Percentiles rank a stretch among this genome's conserved stretches.
These are phyloP conservation scores for Hypomecis atomaria DNA, from an alignment of 2,888 invertebrate species.

Conservation along the genomic window DNA sequence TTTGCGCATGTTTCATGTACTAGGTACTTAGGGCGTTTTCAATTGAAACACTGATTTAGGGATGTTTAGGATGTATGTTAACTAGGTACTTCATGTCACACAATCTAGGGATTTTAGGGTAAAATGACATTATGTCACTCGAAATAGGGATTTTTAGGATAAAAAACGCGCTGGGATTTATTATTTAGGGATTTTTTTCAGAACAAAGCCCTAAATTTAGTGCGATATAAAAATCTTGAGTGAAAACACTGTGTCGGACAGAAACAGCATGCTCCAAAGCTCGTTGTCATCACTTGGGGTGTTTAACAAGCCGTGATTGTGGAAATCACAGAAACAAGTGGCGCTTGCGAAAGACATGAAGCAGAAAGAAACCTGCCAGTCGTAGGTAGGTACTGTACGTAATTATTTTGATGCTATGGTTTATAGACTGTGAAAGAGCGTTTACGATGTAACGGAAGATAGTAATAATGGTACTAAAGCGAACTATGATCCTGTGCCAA, in stretches of 20 bases:
- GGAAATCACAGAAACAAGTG: slow-evolving; percentile 28
- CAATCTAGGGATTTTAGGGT: too few relatives aligned
- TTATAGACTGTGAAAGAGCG: slow-evolving; percentile 28
- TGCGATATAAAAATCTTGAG: too few relatives aligned
- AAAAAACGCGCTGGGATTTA: too few relatives aligned
- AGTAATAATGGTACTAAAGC: slow-evolving; percentile 25
- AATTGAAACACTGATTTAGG: too few relatives aligned
- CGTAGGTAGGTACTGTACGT: slow-evolving; percentile 31
- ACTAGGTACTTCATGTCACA: too few relatives aligned
- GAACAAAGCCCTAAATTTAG: too few relatives aligned
- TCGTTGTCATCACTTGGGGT: slow-evolving; percentile 27
- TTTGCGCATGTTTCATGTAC: too few relatives aligned
- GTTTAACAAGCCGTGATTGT: slow-evolving; percentile 31
- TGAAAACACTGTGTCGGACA: slow-evolving; percentile 1
- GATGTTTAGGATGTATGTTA: too few relatives aligned
- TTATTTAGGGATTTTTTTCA: too few relatives aligned
- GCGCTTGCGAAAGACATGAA: slow-evolving; percentile 28
- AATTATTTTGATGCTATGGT: slow-evolving; percentile 27
- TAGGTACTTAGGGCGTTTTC: too few relatives aligned
- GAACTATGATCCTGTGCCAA: slow-evolving; percentile 34
- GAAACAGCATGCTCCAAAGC: slow-evolving; percentile 30
- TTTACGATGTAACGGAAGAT: slow-evolving; percentile 36
- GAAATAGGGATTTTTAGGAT: too few relatives aligned
- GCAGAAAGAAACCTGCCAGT: slow-evolving; percentile 34
- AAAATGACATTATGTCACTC: too few relatives aligned